phyloP scores from a whole-genome alignment of 2,113 vertebrate genomes.

The Crypturellus undulatus region DNA sequence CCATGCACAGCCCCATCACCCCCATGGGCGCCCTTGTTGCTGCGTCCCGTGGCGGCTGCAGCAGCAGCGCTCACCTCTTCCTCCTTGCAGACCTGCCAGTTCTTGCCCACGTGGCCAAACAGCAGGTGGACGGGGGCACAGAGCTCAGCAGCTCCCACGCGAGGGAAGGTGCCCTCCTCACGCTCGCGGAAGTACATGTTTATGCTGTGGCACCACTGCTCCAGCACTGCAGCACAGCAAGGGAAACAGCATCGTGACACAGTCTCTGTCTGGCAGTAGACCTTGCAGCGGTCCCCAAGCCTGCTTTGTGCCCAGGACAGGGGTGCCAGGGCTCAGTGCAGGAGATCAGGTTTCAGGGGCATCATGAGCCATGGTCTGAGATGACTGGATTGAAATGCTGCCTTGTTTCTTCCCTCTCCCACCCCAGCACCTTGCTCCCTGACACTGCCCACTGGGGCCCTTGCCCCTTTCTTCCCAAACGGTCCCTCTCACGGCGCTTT shows the following conservation, averaged over 20 bases:
- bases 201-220: neutral
- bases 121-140: neutral
- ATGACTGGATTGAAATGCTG: neutral
- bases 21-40: neutral
- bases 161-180: neutral
- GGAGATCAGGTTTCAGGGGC: neutral
- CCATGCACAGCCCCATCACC: accelerated
- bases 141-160: neutral
- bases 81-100: neutral
- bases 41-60: neutral
- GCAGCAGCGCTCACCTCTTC: neutral
- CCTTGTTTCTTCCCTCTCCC: neutral
- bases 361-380: neutral
- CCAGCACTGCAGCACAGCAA: neutral
- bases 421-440: neutral
- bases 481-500: neutral
- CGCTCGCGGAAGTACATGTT: accelerated
- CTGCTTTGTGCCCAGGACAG: neutral
- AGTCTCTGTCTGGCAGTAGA: neutral
- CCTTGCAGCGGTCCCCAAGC: no score
- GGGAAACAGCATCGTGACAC: no score
- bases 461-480: neutral
- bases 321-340: neutral
- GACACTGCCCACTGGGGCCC: neutral
- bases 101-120: no score